Evolutionary conservation across 2,888 invertebrate species (phyloP).

Genomic region (Chelonus formosanus): DNA sequence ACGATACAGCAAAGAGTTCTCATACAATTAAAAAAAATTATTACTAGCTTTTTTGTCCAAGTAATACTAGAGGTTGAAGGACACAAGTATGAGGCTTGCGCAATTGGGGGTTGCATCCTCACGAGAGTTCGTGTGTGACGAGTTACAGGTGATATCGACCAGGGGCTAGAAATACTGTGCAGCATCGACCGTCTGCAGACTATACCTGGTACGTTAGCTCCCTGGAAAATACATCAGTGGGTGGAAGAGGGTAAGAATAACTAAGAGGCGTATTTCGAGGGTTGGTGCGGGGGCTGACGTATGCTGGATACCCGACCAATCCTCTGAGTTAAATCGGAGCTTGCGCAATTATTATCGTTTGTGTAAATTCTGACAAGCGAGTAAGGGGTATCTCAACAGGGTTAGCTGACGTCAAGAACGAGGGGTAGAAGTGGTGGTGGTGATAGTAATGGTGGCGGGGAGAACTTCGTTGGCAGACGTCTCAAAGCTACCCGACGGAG

Average conservation of each 20-base stretch:
- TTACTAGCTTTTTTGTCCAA: too few relatives aligned
- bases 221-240: conserved; percentile 14
- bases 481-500: conserved; percentile 63
- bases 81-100: conserved; percentile 44
- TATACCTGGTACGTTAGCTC: conserved; percentile 50
- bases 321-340: conserved; percentile 45
- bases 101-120: conserved; percentile 14
- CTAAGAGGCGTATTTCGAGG: conserved; percentile 37
- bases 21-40: too few relatives aligned
- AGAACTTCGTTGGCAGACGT: conserved; percentile 63
- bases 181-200: conserved; percentile 60
- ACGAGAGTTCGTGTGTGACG: conserved; percentile 29
- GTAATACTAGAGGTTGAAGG: conserved; percentile 39
- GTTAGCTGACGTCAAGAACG: conserved; percentile 23
- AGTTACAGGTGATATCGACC: conserved; percentile 63
- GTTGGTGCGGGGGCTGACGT: conserved; percentile 54
- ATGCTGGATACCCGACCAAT: conserved; percentile 50
- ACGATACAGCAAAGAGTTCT: too few relatives aligned
- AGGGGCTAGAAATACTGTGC: conserved; percentile 64
- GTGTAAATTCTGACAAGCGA: neutral
- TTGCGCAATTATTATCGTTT: conserved; percentile 31
- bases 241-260: conserved; percentile 19
- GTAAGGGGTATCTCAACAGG: neutral
- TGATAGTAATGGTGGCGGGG: conserved; percentile 59
- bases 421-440: conserved; percentile 37